Evolutionary conservation across 2,888 invertebrate species (phyloP), one percentile per base, ranked within the genome.

Genomic region (Epiblema foenella): DNA sequence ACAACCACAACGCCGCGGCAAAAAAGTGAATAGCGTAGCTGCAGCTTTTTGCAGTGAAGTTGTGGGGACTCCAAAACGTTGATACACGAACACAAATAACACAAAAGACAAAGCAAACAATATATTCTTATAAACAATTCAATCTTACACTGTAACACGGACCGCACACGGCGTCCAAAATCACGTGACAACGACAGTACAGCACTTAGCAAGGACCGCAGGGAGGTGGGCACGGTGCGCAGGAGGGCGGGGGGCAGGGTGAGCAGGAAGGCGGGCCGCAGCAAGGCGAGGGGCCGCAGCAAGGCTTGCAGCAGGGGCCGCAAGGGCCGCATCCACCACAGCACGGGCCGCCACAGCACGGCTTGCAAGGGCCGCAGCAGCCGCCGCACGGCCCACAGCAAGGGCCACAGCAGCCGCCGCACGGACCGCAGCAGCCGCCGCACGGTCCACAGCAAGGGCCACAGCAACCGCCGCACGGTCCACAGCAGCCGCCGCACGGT

Each of bases 361-460:
- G 42, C 15, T 7, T 15, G 15, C 42, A 42, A 0, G 42, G 42
- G 42, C 42, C 15, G 42, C 42, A 33, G 3, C 5, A 0, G 8
- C 33, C 33, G 8, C 33, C 33, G 8, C 42, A n/a, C 8, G 33
- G 33, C 5, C 69, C 37, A 62, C 65, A 65, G 42, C 68, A 73
- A 24, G n/a, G 64, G 8, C 33, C 33, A 24, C 62, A 70, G 37
- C 72, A 73, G 9, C 57, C 33, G 59, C 74, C 73, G 59, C 77
- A 68, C 15, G 75, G 66, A 2, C 58, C 64, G 24, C 75, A 69
- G 11, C 62, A 64, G 9, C 57, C 29, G 56, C 74, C 72, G 62
- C 78, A 69, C 17, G 74, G 65, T 0, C 51, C 59, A 24, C 75
- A 24, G 24, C 24, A 24, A 1, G 24, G 24, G 24, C 24, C 24